Conservation (phyloP, 1,140 invertebrate species). For the Cephus cinctus region DNA sequence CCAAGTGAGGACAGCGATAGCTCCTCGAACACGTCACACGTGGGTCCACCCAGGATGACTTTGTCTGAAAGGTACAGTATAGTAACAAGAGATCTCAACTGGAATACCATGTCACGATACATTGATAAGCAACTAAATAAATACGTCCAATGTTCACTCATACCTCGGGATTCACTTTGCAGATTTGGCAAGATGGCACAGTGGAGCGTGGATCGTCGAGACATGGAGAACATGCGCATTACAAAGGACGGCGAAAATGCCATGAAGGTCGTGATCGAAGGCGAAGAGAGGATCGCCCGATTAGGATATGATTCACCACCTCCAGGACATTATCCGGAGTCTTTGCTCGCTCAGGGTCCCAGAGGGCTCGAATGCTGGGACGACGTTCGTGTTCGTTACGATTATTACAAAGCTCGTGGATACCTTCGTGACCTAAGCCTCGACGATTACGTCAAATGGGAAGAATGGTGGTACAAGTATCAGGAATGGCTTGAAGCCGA, state of each 20-base stretch:
- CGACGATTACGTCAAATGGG: conserved; percentile 88
- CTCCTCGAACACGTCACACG: conserved; percentile 52
- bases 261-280: conserved; percentile 75
- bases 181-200: conserved; percentile 89
- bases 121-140: no score
- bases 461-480: conserved; percentile 93
- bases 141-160: not conserved
- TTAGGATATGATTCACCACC: conserved; percentile 63
- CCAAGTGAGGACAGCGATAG: conserved; percentile 52
- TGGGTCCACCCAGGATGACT: conserved; percentile 56
- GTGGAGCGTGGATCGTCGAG: conserved; percentile 77
- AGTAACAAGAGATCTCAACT: conserved; percentile 6
- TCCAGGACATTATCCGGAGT: conserved; percentile 75
- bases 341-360: conserved; percentile 68
- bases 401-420: conserved; percentile 83
- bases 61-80: conserved; percentile 54
- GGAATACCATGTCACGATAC: no score
- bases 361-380: conserved; percentile 78
- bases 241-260: conserved; percentile 70
- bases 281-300: conserved; percentile 55
- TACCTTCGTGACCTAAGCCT: conserved; percentile 75
- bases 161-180: not conserved
- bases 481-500: conserved; percentile 87
- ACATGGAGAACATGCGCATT: conserved; percentile 82
- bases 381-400: conserved; percentile 79